Base-by-base conservation (phyloP, 1,140 invertebrate genomes). In the Caerostris darwini region DNA sequence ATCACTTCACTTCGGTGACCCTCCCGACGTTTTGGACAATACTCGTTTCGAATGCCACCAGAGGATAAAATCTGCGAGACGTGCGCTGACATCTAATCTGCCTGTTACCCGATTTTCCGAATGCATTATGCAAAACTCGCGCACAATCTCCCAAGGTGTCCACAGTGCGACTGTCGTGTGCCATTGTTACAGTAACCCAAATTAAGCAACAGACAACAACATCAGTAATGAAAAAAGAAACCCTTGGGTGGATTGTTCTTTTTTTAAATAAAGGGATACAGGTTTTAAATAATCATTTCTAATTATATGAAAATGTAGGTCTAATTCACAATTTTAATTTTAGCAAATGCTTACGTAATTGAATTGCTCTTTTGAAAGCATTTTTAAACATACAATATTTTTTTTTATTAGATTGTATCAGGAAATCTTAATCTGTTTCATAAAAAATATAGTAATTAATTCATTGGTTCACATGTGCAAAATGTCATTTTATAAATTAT, bases 181-280 rank as follows among this genome's bases (percentile, higher is more conserved):
- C 71, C 12, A 77, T 77, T 77, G 71, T 77, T 77, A 77, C 71
- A 12, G 71, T 77, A 77, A 77, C 71, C 71, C 34, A 77, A 77
- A 77, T 77, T 50, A 77, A 50, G 12, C 50, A 77, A 34, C 71
- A 8, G 34, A 50, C 34, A 34, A 50, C 19, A 71, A 50, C 12
- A 50, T 8, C 50, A 77, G n/a, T 19, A 50, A 77, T 4, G 12
- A 14, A 12, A 8, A 50, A 50, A 34, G 53, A 77, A 77, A 53
- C 10, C 8, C 3, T 53, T 12, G 5, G 34, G 34, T 34, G 19
- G 50, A 77, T 77, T 77, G 71, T 77, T 77, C 71, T 77, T 77
- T 77, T 77, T 53, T 50, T 50, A 6, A 12, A 5, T 77, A 50
- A 34, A 77, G 71, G 34, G 34, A 34, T 50, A 77, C 19, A 77